These are phyloP conservation scores for Heliopora coerulea DNA, from an alignment of 92 coral and sea anemone genomes.

Conservation along the genomic window DNA sequence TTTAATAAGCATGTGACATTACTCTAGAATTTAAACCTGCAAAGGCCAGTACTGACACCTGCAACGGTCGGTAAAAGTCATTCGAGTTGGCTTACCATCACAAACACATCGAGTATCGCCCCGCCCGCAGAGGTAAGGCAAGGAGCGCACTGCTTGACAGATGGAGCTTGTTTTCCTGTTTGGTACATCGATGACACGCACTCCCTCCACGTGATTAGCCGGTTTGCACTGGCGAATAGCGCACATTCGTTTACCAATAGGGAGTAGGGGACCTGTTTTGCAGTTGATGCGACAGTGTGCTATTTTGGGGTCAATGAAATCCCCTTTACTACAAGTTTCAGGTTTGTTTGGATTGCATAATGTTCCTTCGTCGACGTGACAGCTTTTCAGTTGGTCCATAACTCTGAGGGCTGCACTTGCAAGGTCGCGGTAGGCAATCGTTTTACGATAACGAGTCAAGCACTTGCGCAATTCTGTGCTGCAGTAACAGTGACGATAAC, in stretches of 20 bases:
- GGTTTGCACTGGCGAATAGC: slow-evolving; percentile 84
- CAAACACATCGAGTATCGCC: slow-evolving; percentile 94
- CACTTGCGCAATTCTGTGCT: slow-evolving; percentile 84
- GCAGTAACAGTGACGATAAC: slow-evolving; percentile 87
- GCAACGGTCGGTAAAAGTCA: slow-evolving; percentile 78
- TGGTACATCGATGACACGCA: slow-evolving; percentile 86
- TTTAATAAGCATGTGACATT: too few species aligned
- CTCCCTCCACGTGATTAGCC: slow-evolving; percentile 63
- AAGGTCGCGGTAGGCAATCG: slow-evolving; percentile 56
- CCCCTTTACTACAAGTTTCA: slow-evolving; percentile 87
- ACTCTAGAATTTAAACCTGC: background rate
- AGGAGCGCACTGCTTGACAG: slow-evolving; percentile 72
- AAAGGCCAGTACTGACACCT: slow-evolving; percentile 97
- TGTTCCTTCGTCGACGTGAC: slow-evolving; percentile 82
- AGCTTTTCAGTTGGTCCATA: slow-evolving; percentile 59
- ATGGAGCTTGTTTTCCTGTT: slow-evolving; percentile 71
- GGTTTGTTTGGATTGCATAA: slow-evolving; percentile 78
- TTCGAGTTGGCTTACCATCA: slow-evolving; percentile 77
- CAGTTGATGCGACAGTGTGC: slow-evolving; percentile 94
- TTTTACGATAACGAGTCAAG: slow-evolving; percentile 50
- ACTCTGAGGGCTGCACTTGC: slow-evolving; percentile 58
- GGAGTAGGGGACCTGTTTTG: slow-evolving; percentile 86
- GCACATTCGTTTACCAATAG: slow-evolving; percentile 95
- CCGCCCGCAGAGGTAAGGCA: slow-evolving; percentile 77
- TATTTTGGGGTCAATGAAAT: slow-evolving; percentile 71